Evolutionary conservation across 1,140 invertebrate genomes (phyloP).

Genomic region (Manduca sexta): DNA sequence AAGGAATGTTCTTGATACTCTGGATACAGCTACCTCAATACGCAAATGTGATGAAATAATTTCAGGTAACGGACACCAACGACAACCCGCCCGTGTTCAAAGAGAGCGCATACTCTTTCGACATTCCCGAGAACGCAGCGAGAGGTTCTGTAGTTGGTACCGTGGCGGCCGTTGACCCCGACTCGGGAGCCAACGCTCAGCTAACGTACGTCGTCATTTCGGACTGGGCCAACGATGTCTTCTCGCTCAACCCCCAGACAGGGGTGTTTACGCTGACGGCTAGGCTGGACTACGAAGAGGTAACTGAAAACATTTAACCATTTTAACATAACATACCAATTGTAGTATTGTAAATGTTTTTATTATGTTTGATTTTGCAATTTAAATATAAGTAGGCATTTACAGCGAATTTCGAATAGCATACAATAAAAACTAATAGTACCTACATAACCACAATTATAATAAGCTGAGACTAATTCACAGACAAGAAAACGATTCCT

Average conservation of each 20-base stretch:
- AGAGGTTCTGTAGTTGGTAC: slow-evolving; percentile 87
- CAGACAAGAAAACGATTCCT: too few relatives aligned
- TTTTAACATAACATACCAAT: too few relatives aligned
- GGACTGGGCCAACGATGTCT: slow-evolving; percentile 96
- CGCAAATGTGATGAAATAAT: slow-evolving; percentile 10
- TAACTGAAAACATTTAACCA: slow-evolving; percentile 57
- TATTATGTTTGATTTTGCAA: too few relatives aligned
- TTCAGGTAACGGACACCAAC: slow-evolving; percentile 92
- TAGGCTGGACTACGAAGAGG: slow-evolving; percentile 94
- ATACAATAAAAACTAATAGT: too few relatives aligned
- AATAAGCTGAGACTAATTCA: too few relatives aligned
- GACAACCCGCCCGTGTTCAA: slow-evolving; percentile 94
- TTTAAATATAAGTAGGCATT: too few relatives aligned
- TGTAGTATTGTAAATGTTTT: too few relatives aligned
- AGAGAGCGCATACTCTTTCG: slow-evolving; percentile 89
- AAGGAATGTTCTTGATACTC: too few relatives aligned
- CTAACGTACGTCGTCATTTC: slow-evolving; percentile 91
- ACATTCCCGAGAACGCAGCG: slow-evolving; percentile 88
- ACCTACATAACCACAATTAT: too few relatives aligned
- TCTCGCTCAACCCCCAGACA: slow-evolving; percentile 91
- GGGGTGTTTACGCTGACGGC: slow-evolving; percentile 92
- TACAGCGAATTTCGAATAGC: too few relatives aligned
- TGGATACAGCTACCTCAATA: neutral
- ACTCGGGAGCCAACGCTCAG: slow-evolving; percentile 90
- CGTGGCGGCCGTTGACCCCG: slow-evolving; percentile 87